Base-by-base conservation (phyloP, 2,113 vertebrate genomes). In the Neodontobutis hainanensis region DNA sequence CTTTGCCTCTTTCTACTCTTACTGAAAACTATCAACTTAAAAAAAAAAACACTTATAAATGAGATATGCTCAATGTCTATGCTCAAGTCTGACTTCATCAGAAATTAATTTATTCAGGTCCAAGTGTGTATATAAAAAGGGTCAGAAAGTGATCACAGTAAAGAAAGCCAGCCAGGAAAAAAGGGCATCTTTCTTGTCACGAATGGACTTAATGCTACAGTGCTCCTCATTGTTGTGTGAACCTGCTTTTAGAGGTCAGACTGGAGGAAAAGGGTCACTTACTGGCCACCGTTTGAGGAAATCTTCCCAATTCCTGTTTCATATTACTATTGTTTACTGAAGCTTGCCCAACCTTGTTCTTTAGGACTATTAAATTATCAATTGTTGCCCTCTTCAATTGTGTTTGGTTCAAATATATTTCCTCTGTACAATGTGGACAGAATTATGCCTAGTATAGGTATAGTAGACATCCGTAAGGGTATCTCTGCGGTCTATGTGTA, bases 211-310 rank as follows among this genome's bases (percentile, higher is more conserved):
- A 2, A 65, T 4, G 19, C 11, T 16, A 40, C 51, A 70, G 45
- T 19, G 59, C 14, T 8, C n/a, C 34, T 61, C 15, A 40, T 56
- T 27, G 65, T 73, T 19, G 10, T 45, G 45, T 42, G 53, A 53
- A 38, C 36, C 38, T 46, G 19, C 10, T 14, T 14, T 14, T 2
- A 49, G 50, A 62, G 16, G 61, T 68, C 52, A 14, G 14, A 49
- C 50, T 49, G 46, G 45, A 19, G 36, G 34, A 34, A 56, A 61
- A 57, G 34, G 71, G 68, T 78, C 68, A 72, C 35, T 68, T 40
- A 12, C n/a, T 38, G 67, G 36, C 1, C 11, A 64, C 51, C 40
- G 43, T 35, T 14, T 27, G 45, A 67, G 61, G 65, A 50, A 36
- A 62, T 53, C 56, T 66, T 46, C 27, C 53, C 34, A 56, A 27